Conservation (phyloP, 2,113 vertebrate genomes). For the Labrus mixtus region DNA sequence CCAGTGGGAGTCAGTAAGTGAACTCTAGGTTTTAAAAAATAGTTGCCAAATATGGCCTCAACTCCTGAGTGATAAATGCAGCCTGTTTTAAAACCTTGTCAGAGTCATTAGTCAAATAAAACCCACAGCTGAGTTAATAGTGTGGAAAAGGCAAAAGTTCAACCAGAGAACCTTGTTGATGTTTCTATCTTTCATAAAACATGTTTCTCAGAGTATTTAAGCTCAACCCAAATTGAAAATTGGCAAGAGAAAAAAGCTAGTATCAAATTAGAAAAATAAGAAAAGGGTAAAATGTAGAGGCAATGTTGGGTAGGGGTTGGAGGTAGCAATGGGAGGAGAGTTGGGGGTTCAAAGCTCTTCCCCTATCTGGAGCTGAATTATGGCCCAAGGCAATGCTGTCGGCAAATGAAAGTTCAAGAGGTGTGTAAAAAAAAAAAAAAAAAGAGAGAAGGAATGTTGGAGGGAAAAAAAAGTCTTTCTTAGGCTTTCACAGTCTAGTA, state of each 20-base stretch:
- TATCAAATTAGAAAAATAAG: constrained; percentile 45
- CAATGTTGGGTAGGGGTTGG: constrained; percentile 11
- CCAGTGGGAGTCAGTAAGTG: constrained; percentile 45
- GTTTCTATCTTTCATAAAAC: not conserved
- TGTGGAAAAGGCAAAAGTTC: constrained; percentile 16
- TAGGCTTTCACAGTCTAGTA: constrained; percentile 60
- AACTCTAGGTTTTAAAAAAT: constrained; percentile 31
- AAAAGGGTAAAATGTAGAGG: constrained; percentile 36
- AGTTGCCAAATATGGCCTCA: constrained; percentile 28
- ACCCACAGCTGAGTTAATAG: constrained; percentile 27
- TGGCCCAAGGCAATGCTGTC: constrained; percentile 70
- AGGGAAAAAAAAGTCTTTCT: constrained; percentile 47
- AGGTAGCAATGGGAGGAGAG: constrained; percentile 37
- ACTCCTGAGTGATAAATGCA: constrained; percentile 10
- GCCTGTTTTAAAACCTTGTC: constrained; percentile 16
- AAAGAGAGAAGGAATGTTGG: constrained; percentile 42
- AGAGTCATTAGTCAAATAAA: constrained; percentile 49
- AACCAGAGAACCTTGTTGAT: not conserved
- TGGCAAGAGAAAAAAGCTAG: constrained; percentile 43
- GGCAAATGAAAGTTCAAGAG: constrained; percentile 80
- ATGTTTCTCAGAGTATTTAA: not conserved
- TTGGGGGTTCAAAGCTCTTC: constrained; percentile 59
- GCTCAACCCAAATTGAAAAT: not conserved
- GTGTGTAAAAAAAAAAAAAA: constrained; percentile 58
- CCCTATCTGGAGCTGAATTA: constrained; percentile 68